phyloP scores from a whole-genome alignment of 1,140 invertebrate species.

The Drosophila kikkawai region DNA sequence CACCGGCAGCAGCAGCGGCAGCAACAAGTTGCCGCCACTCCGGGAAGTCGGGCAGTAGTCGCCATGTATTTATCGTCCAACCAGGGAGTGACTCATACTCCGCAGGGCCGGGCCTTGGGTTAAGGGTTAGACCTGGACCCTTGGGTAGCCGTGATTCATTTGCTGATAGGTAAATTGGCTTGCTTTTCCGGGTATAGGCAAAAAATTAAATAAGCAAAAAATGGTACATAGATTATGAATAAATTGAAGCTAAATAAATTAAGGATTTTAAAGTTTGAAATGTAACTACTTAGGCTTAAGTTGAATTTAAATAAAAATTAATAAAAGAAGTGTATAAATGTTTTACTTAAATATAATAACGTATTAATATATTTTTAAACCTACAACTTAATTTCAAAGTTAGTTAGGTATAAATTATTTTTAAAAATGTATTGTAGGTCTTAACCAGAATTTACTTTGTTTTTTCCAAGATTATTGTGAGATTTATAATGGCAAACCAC shows the following conservation, averaged over 20 bases:
- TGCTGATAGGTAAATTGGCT: constrained; percentile 2
- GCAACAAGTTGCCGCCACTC: constrained; percentile 71
- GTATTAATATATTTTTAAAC: neutral
- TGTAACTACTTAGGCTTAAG: neutral
- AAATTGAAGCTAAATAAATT: neutral
- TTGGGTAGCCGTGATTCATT: constrained; percentile 36
- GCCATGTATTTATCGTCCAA: constrained; percentile 34
- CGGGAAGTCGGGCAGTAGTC: constrained; percentile 56
- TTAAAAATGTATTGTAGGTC: no score
- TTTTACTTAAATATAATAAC: neutral
- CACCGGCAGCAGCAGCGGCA: constrained; percentile 2
- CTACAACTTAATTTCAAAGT: neutral
- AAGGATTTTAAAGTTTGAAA: neutral
- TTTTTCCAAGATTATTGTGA: neutral
- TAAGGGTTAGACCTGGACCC: constrained; percentile 43
- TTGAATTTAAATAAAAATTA: neutral
- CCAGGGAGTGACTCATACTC: constrained; percentile 51
- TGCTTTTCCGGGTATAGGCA: constrained; percentile 1
- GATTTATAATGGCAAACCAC: neutral
- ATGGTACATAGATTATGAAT: neutral
- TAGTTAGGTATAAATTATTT: no score
- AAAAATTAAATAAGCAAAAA: neutral
- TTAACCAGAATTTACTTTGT: no score
- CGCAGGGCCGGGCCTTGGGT: constrained; percentile 25
- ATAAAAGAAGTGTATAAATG: neutral